Evolutionary conservation across 2,888 invertebrate species (phyloP).

Genomic region (Volucella inflata): DNA sequence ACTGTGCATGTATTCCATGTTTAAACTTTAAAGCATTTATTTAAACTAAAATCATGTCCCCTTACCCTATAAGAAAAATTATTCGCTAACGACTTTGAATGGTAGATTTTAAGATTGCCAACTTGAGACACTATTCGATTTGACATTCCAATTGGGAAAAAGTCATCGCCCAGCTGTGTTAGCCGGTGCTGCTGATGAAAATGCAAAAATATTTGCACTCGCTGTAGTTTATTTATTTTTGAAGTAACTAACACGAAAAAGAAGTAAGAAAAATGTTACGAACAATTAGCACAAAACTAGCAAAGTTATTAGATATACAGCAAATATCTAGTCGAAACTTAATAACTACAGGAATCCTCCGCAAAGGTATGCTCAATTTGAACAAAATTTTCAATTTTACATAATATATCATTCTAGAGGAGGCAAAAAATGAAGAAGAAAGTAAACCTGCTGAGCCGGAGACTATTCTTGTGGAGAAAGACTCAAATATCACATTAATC

Average conservation of each 20-base stretch:
- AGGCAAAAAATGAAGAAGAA: slow-evolving; percentile 68
- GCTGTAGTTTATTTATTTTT: slow-evolving; percentile 7
- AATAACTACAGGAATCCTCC: slow-evolving; percentile 66
- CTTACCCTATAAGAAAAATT: too few relatives aligned
- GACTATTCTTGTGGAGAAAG: slow-evolving; percentile 85
- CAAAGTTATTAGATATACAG: slow-evolving; percentile 73
- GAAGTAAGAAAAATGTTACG: slow-evolving; percentile 76
- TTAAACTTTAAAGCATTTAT: too few relatives aligned
- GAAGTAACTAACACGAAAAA: background rate
- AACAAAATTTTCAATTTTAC: slow-evolving; percentile 47
- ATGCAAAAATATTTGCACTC: slow-evolving; percentile 7
- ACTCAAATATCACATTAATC: slow-evolving; percentile 89
- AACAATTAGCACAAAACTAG: slow-evolving; percentile 75
- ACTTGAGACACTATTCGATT: slow-evolving; percentile 13
- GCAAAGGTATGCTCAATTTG: slow-evolving; percentile 76
- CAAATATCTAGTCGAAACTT: slow-evolving; percentile 76
- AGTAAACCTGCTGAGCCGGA: slow-evolving; percentile 41
- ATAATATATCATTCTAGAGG: slow-evolving; percentile 74
- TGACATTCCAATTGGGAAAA: slow-evolving; percentile 23
- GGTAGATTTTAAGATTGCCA: background rate
- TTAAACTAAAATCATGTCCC: too few relatives aligned
- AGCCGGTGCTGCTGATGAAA: slow-evolving; percentile 16
- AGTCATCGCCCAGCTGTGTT: background rate
- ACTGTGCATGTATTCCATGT: too few relatives aligned
- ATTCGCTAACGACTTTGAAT: too few relatives aligned